Base-by-base conservation (phyloP, 1,140 invertebrate genomes). In the Onthophagus taurus region DNA sequence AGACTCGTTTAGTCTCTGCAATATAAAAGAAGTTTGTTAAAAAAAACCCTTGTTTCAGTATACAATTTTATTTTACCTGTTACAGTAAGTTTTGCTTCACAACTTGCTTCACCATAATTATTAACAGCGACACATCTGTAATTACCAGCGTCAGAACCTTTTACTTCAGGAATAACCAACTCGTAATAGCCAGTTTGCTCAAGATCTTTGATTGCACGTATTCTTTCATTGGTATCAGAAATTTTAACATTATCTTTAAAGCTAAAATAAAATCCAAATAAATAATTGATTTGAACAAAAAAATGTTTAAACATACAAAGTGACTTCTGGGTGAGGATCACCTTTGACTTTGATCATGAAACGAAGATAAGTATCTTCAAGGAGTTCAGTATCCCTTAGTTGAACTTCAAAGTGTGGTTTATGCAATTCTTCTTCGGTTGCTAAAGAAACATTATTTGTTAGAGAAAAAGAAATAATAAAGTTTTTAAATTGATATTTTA, bases 81-180 rank as follows among this genome's bases (percentile, higher is more conserved):
- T 36, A 94, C 86, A 34, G 81, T 79, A 4, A 94, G 78, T 1
- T 65, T 72, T 1, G 82, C 89, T 53, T 86, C 80, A 33, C 83
- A 84, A 2, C 73, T 72, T 4, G 77, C 78, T 51, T 86, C 78
- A 0, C 92, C 92, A 54, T 77, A 81, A 35, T 77, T 79, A 63
- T 99, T 99, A 2, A 69, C 76, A 5, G 91, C 92, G 1, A 78
- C 78, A 60, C 89, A 94, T 35, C 81, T 80, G 68, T 98, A 99
- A 14, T 74, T 73, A 7, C 94, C 96, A 23, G 83, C 85, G 67
- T 98, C 94, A 9, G 70, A 58, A 17, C 75, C 73, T 39, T 72
- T 77, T 0, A 94, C 88, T 48, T 91, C 78, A 0, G 79, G 75
- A 48, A 98, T 92, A 2, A 94, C 77, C 16, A 99, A 56, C 63